Base-by-base conservation (phyloP, 2,797 vertebrate species). In the Nothura maculosa region DNA sequence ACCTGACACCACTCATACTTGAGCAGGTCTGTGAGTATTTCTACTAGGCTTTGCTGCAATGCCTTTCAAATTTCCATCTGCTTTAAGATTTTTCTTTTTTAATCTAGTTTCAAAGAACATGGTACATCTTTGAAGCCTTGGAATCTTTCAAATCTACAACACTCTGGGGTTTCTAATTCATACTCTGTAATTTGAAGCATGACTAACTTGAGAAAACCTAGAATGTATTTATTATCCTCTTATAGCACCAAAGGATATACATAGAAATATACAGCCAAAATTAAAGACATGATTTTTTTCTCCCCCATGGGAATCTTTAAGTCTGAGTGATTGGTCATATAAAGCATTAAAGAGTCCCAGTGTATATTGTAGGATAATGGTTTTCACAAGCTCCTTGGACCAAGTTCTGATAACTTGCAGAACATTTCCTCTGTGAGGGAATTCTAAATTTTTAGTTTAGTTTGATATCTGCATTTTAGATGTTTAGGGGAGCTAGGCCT, bases 81-180 rank as follows among this genome's bases (percentile, higher is more conserved):
- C 66, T 95, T 95, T 92, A 94, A 92, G 69, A 22, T 75, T 85
- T 90, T 92, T 77, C 80, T 87, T 87, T 94, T 94, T 82, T n/a
- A 89, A 93, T 94, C 92, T 89, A 90, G 24, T 76, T 94, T 95
- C 91, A 95, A 96, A 95, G 94, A 6, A 52, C 52, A 21, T 38
- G 48, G 60, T 16, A 86, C 10, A 57, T 67, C 78, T 95, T 91
- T 94, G 92, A 96, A 94, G 88, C 73, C 60, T 84, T 80, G 60
- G 27, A 96, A 94, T 89, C 89, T 76, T 93, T 96, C 92, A 94
- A 85, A 94, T 81, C 86, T 78, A 62, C 90, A 95, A 28, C 66
- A 54, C 86, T 81, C 76, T 80, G n/a, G 86, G 86, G 55, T 83
- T 96, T 95, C 81, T 89, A 79, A 96, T 55, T 89, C 76, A 81